Evolutionary conservation across 2,888 invertebrate genomes (phyloP).

Genomic region (Heliothis peltigera): DNA sequence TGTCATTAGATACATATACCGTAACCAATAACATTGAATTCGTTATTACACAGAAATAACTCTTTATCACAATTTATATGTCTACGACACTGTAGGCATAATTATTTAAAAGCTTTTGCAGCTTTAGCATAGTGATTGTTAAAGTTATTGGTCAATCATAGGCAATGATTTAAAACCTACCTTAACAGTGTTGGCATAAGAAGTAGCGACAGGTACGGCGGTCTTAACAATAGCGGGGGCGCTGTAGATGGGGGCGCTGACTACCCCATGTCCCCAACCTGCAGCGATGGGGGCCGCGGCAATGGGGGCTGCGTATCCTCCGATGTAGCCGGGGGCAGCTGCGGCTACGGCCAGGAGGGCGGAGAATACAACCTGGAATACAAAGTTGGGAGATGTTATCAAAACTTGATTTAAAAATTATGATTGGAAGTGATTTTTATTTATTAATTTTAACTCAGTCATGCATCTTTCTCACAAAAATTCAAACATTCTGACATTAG

Average conservation of each 20-base stretch:
- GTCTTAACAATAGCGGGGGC: constrained; percentile 85
- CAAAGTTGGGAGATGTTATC: neutral
- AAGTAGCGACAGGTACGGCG: constrained; percentile 90
- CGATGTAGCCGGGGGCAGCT: constrained; percentile 84
- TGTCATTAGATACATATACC: too few relatives aligned
- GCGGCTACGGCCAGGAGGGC: constrained; percentile 83
- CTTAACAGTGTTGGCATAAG: constrained; percentile 92
- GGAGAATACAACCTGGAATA: constrained; percentile 86
- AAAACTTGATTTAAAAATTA: neutral
- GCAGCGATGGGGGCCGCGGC: constrained; percentile 73
- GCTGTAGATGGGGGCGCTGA: constrained; percentile 79
- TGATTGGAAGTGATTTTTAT: neutral
- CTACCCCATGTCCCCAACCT: constrained; percentile 69
- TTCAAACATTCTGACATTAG: too few relatives aligned
- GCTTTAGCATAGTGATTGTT: too few relatives aligned
- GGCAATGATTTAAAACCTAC: constrained; percentile 69
- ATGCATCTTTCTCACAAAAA: too few relatives aligned
- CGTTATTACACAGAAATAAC: too few relatives aligned
- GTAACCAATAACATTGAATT: too few relatives aligned
- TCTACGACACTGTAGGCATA: too few relatives aligned
- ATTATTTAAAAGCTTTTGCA: too few relatives aligned
- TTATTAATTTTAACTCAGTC: neutral
- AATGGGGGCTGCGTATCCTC: constrained; percentile 76
- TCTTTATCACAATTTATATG: too few relatives aligned
- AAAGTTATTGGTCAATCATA: too few relatives aligned